These are phyloP conservation scores for Montipora efflorescens DNA, from an alignment of 64 coral and sea anemone species.

Conservation along the genomic window DNA sequence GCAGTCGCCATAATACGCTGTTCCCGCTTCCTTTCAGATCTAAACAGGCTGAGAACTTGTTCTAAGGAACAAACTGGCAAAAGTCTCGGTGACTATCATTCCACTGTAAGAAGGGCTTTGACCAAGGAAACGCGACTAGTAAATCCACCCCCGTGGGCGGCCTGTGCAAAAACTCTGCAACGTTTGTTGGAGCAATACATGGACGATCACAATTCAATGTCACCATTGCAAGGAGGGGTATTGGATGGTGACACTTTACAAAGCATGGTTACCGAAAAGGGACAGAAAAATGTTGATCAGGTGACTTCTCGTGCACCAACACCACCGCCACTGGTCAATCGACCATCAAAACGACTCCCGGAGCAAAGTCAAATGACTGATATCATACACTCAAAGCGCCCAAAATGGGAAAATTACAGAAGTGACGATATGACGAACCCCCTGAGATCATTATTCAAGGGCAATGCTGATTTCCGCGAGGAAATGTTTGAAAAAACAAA, in stretches of 20 bases:
- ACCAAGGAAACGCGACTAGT: neutral
- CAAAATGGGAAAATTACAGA: neutral
- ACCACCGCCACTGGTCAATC: slow-evolving; percentile 26
- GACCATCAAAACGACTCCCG: slow-evolving; percentile 7
- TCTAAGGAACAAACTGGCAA: neutral
- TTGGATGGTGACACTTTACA: neutral
- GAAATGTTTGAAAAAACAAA: slow-evolving; percentile 40
- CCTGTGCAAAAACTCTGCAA: neutral
- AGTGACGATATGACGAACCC: neutral
- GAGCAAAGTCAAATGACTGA: neutral
- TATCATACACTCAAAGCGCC: neutral
- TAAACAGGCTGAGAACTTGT: neutral
- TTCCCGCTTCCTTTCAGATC: neutral
- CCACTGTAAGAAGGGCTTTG: neutral
- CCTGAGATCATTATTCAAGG: neutral
- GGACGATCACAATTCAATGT: neutral
- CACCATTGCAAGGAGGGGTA: neutral
- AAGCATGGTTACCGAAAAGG: neutral
- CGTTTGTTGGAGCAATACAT: slow-evolving; percentile 21
- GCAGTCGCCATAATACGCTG: neutral
- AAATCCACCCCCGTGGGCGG: neutral
- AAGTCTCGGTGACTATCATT: neutral
- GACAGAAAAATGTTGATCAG: neutral
- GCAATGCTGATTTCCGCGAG: neutral
- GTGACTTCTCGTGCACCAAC: neutral